phyloP scores from a whole-genome alignment of 2,113 vertebrate species.

The Hippocampus comes region DNA sequence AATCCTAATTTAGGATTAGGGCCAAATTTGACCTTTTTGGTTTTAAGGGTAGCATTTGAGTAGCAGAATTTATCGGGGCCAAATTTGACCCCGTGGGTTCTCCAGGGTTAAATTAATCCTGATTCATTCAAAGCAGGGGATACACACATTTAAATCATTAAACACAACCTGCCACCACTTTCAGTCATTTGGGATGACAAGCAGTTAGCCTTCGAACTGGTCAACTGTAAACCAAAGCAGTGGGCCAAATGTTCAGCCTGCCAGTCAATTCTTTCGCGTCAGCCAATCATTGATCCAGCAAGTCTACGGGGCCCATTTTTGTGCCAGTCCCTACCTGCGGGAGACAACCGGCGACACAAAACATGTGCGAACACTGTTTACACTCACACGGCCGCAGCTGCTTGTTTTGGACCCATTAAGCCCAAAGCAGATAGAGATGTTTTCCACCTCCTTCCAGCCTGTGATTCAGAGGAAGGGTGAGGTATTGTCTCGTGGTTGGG shows the following conservation, averaged over 20 bases:
- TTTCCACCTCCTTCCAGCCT: conserved; percentile 44
- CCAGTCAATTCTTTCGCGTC: neutral
- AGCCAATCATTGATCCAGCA: conserved; percentile 1
- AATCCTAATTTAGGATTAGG: too few species aligned
- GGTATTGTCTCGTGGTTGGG: conserved; percentile 65
- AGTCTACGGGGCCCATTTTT: neutral
- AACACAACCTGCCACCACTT: neutral
- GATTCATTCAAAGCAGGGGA: neutral
- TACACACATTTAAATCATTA: neutral
- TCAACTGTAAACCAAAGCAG: neutral
- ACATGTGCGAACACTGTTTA: conserved; percentile 20
- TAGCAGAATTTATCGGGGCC: too few species aligned
- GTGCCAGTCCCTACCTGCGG: conserved; percentile 10
- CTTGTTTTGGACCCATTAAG: conserved; percentile 43
- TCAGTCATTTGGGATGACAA: neutral
- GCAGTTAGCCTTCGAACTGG: neutral
- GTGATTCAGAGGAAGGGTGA: conserved; percentile 64
- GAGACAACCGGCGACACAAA: conserved; percentile 23
- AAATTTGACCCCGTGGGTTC: too few species aligned
- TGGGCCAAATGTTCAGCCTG: conserved; percentile 4
- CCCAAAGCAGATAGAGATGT: conserved; percentile 36
- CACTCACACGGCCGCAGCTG: conserved; percentile 27
- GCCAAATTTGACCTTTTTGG: too few species aligned
- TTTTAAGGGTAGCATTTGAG: too few species aligned
- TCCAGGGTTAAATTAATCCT: too few species aligned